These are phyloP conservation scores for Eulemur coronatus DNA, from an alignment of 2,797 vertebrate genomes.

Conservation along the genomic window DNA sequence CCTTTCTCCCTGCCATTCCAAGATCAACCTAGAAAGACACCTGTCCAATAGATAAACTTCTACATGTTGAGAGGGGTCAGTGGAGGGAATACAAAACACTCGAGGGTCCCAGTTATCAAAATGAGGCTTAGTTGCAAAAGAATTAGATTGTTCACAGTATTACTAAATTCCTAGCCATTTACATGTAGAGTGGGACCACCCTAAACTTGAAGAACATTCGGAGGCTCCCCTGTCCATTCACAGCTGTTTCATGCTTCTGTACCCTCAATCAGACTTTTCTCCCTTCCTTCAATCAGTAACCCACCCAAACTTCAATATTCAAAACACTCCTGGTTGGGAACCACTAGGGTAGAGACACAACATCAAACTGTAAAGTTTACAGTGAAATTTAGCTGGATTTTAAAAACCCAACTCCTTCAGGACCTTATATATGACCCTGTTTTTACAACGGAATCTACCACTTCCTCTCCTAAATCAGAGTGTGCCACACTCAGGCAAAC, in stretches of 20 bases:
- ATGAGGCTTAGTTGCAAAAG: not conserved
- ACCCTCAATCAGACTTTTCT: not conserved
- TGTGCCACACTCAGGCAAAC: not conserved
- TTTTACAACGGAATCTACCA: constrained; percentile 41
- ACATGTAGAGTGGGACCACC: not conserved
- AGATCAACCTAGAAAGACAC: not conserved
- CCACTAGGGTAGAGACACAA: not conserved
- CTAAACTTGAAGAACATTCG: not conserved
- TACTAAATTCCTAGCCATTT: not conserved
- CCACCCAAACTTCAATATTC: not conserved
- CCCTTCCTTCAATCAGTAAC: not conserved
- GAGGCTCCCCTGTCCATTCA: not conserved
- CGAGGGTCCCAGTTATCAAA: not conserved
- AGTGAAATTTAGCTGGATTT: constrained; percentile 26
- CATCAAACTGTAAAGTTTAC: not conserved
- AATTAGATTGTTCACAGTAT: not conserved
- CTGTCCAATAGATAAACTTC: not conserved
- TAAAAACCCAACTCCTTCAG: not conserved
- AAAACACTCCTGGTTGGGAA: not conserved
- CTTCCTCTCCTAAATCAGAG: constrained; percentile 17
- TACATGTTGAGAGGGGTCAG: not conserved
- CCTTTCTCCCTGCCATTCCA: not conserved
- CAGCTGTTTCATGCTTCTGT: accelerated
- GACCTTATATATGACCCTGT: not conserved
- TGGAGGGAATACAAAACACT: not conserved